phyloP scores from a whole-genome alignment of 2,113 vertebrate genomes.

The Spizaetus ornatus region DNA sequence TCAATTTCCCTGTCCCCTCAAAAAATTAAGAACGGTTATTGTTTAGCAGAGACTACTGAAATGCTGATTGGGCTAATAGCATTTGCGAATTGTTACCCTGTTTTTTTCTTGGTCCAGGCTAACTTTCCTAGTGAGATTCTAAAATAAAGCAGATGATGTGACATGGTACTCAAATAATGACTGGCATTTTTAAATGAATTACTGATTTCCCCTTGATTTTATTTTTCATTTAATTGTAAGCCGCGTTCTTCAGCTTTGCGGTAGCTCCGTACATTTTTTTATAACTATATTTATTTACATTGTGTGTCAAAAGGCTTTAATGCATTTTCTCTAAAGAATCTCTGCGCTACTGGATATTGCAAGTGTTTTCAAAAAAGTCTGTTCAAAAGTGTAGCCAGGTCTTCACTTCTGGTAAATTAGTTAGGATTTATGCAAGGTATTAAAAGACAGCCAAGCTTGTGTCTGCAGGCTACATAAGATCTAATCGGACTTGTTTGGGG shows the following conservation, averaged over 20 bases:
- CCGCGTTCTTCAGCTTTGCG: neutral
- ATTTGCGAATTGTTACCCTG: constrained; percentile 41
- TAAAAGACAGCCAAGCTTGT: neutral
- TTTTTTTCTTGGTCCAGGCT: constrained; percentile 1
- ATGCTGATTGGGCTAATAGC: constrained; percentile 14
- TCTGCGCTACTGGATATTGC: neutral
- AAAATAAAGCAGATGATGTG: constrained; percentile 40
- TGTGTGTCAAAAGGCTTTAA: neutral
- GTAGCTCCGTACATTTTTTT: neutral
- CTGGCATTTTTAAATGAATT: neutral
- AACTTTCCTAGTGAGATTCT: constrained; percentile 28
- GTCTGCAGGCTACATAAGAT: neutral
- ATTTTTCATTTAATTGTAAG: constrained; percentile 52
- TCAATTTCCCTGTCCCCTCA: neutral
- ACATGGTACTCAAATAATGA: neutral
- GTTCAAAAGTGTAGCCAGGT: neutral
- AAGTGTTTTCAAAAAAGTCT: neutral
- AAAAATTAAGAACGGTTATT: neutral
- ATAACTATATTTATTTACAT: neutral
- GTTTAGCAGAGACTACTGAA: constrained; percentile 12
- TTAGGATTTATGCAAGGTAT: neutral
- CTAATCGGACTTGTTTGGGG: neutral
- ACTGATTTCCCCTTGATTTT: constrained; percentile 35
- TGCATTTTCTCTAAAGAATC: neutral
- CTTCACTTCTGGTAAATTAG: neutral